A percentile compares a stretch with the other conserved stretches of the same genome.
Evolutionary conservation across 1,140 invertebrate genomes (phyloP).

Genomic region (Lepidurus couesii): DNA sequence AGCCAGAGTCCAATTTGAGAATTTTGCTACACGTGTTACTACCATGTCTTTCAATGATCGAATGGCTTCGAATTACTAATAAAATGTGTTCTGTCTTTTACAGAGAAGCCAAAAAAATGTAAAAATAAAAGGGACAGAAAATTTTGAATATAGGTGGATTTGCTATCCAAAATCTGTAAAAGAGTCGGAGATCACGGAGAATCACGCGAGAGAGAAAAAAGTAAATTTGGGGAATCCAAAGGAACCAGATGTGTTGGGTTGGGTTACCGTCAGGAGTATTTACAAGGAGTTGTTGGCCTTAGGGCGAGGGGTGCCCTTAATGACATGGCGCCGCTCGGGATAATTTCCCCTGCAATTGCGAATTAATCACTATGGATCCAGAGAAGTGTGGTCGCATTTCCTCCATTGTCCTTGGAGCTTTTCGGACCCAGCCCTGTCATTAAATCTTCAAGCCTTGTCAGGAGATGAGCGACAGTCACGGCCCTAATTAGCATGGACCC

Average conservation of each 20-base stretch:
- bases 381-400: slow-evolving; percentile 17
- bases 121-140: too few species aligned
- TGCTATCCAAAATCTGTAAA: too few species aligned
- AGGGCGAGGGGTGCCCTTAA: slow-evolving; percentile 12
- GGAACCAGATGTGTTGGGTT: neutral
- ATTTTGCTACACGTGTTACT: too few species aligned
- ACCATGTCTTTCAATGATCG: too few species aligned
- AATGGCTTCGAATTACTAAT: too few species aligned
- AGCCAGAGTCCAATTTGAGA: too few species aligned
- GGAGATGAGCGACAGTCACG: slow-evolving; percentile 17
- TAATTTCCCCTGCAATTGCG: slow-evolving; percentile 21
- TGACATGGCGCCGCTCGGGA: slow-evolving; percentile 8
- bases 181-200: too few species aligned
- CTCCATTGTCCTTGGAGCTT: slow-evolving; percentile 21
- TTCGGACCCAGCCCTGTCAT: slow-evolving; percentile 7
- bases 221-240: too few species aligned
- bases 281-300: neutral
- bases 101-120: too few species aligned
- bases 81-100: too few species aligned
- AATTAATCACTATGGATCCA: slow-evolving; percentile 19
- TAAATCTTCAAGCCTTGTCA: slow-evolving; percentile 18
- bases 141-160: too few species aligned
- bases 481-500: slow-evolving; percentile 20
- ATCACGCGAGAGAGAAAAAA: too few species aligned
- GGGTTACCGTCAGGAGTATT: neutral